These are phyloP conservation scores for Protonibea diacanthus DNA, from an alignment of 2,797 vertebrate genomes.

Conservation along the genomic window DNA sequence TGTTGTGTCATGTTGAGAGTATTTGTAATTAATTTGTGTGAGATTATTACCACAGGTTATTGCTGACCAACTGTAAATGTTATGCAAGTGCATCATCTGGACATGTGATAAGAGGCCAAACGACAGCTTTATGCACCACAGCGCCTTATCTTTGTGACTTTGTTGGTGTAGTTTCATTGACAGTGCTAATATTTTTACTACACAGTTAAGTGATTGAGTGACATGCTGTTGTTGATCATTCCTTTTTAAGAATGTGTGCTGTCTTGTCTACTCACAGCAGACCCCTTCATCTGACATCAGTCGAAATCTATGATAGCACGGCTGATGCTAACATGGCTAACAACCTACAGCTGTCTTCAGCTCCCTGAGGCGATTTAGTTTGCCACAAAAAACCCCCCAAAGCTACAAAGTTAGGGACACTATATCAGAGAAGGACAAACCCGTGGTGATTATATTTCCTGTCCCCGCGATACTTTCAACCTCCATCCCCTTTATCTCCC, in stretches of 20 bases:
- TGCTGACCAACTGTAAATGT: slow-evolving; percentile 35
- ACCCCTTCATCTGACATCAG: background rate
- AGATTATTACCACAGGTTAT: slow-evolving; percentile 8
- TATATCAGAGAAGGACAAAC: slow-evolving; percentile 37
- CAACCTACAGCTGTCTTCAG: slow-evolving; percentile 8
- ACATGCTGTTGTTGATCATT: background rate
- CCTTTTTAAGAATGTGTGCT: background rate
- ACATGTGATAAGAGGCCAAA: slow-evolving; percentile 23
- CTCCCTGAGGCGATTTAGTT: slow-evolving; percentile 16
- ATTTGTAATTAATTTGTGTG: slow-evolving; percentile 13
- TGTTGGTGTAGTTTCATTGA: no score
- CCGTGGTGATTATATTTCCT: slow-evolving; percentile 39
- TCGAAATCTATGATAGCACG: background rate
- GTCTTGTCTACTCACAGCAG: background rate
- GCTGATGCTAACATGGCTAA: slow-evolving; percentile 4
- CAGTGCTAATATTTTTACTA: no score
- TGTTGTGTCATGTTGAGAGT: background rate
- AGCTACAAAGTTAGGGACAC: slow-evolving; percentile 32
- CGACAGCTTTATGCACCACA: background rate
- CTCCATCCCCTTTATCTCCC: slow-evolving; percentile 46
- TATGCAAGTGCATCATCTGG: slow-evolving; percentile 54
- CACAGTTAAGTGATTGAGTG: background rate
- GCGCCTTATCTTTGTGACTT: no score
- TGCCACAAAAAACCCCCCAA: background rate
- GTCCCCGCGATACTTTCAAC: slow-evolving; percentile 47